Evolutionary conservation across 2,888 invertebrate genomes (phyloP), one percentile per base, ranked within the genome.

Genomic region (Leptinotarsa juncta): DNA sequence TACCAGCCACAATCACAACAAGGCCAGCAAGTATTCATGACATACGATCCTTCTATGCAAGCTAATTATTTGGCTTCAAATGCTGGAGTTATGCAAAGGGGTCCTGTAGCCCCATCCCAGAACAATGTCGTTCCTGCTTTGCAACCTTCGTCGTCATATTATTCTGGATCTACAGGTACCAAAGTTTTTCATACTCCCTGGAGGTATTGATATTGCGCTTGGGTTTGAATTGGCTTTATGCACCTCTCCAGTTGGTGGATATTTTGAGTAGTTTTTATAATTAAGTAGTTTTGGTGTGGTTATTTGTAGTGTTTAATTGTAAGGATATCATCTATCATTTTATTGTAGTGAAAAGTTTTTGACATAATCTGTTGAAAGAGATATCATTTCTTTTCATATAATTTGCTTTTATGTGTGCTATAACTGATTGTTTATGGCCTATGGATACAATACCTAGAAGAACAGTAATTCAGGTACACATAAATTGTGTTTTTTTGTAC

Each of bases 11-110:
- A 90, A 82, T 90, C 90, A 26, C 90, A 88, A 74, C 86, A 88
- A 81, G 87, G 87, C 71, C 87, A 91, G 81, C 84, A 84, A 71
- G 85, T 92, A 78, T 92, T 90, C 84, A 91, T 92, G 85, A 89
- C 90, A 71, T 92, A 91, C 83, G 92, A 90, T 87, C 92, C 89
- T 18, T 81, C 86, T n/a, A 87, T 89, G 77, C 90, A 90, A 85
- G 87, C 90, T 23, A 90, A 90, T 82, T 93, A 92, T 86, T 88
- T 93, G 84, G 89, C 91, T 67, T 76, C 77, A 1, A 91, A 90
- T 77, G 92, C 92, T 1, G 92, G 91, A 74, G 92, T 91, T 78
- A 89, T 93, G 78, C 90, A 93, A 72, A 92, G 92, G 78, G 89
- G 92, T 83, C 91, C 90, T 48, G 90, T 90, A 0, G 88, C 86